Evolutionary conservation across 2,888 invertebrate species (phyloP), one percentile per base, ranked within the genome.

Genomic region (Andrena fulva): DNA sequence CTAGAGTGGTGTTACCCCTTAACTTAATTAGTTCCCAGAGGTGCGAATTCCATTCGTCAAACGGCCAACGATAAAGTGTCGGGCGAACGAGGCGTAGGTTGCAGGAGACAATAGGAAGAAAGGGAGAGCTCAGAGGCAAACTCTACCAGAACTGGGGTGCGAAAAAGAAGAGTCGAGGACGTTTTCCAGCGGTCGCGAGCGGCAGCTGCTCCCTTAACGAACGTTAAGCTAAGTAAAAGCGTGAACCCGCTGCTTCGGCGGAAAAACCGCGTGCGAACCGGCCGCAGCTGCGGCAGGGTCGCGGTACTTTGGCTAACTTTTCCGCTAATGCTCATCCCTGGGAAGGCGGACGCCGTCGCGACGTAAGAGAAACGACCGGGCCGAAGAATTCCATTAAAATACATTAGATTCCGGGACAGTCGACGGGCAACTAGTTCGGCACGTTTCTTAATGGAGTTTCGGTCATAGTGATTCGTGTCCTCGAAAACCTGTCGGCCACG

Each of bases 251-350:
- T 84, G 86, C 89, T 86, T 56, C 76, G 77, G 77, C 84, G 82
- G 89, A 89, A 85, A 90, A 91, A 90, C 91, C 91, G 89, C 85
- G 88, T 84, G 88, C 73, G 89, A 90, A 87, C 88, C 81, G 75
- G 76, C 81, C 83, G 85, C 89, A 89, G 86, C 88, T 89, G 88
- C 73, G 85, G 79, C 76, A 80, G 84, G 88, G 85, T 88, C 88
- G 88, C 84, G 80, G 77, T 75, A 88, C 80, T 88, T 91, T 87
- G 84, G 88, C 84, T 90, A 91, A 91, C 90, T 87, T 85, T 80
- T 79, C 80, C 73, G 67, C 80, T 80, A 80, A 80, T 80, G 80
- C 80, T 80, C 80, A 86, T 87, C 85, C 85, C 59, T 6, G 48
- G 71, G 85, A 87, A 85, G 79, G 81, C 84, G 81, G 69, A 35